These are phyloP conservation scores for Phasia obesa DNA, from an alignment of 2,888 invertebrate genomes.

Conservation along the genomic window DNA sequence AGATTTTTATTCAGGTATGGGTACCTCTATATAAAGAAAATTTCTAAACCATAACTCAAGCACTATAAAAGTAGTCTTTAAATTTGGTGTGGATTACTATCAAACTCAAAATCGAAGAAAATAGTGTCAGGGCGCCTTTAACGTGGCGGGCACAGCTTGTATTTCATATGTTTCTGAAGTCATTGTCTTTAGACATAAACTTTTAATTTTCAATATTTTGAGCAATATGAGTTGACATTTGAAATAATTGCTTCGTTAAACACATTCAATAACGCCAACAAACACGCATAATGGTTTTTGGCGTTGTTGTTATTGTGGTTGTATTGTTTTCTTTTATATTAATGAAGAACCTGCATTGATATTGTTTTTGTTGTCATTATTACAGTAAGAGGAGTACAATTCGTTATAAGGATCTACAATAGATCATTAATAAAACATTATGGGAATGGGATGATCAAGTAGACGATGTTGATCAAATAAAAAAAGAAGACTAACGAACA, in stretches of 20 bases:
- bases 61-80: no score
- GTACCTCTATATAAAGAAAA: no score
- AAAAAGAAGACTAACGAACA: constrained; percentile 8
- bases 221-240: constrained; percentile 20
- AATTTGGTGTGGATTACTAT: no score
- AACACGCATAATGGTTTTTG: constrained; percentile 11
- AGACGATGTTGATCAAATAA: constrained; percentile 55
- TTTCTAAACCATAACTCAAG: no score
- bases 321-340: neutral
- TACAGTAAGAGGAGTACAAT: constrained; percentile 46
- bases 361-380: constrained; percentile 30
- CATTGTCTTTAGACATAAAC: no score
- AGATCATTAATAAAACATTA: constrained; percentile 75
- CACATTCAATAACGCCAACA: constrained; percentile 49
- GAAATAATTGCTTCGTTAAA: constrained; percentile 58
- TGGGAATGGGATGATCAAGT: constrained; percentile 72
- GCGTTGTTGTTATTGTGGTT: constrained; percentile 3
- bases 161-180: no score
- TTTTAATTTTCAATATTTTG: neutral
- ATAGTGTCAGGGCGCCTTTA: no score
- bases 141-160: no score
- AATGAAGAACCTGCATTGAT: constrained; percentile 21
- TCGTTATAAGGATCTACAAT: constrained; percentile 63
- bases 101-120: no score
- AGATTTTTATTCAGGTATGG: no score